Conservation (phyloP, 2,888 invertebrate genomes). For the Antheraea assamensis region DNA sequence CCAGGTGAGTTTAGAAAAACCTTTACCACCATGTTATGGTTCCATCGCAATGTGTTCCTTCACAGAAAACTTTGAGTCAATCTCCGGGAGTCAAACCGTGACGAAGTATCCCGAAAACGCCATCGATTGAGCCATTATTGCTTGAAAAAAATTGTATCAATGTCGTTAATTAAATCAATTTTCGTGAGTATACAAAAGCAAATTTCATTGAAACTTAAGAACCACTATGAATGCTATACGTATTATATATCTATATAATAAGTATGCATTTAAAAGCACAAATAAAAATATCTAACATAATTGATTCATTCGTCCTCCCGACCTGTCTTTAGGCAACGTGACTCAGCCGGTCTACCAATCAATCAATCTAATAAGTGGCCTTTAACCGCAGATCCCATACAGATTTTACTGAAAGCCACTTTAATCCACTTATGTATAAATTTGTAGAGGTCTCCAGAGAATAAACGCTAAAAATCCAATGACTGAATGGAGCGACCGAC, state of each 20-base stretch:
- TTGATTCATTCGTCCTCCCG: conserved; percentile 1
- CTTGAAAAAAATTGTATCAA: too few species aligned
- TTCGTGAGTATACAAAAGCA: too few species aligned
- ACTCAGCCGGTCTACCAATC: conserved; percentile 42
- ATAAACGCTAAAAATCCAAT: conserved; percentile 46
- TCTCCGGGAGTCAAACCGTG: too few species aligned
- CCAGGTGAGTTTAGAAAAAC: too few species aligned
- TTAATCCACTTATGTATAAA: conserved; percentile 75
- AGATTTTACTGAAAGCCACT: conserved; percentile 68
- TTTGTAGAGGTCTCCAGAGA: conserved; percentile 62
- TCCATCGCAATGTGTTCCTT: too few species aligned
- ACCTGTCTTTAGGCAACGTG: conserved; percentile 13
- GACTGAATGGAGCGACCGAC: conserved; percentile 45
- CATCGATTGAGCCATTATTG: too few species aligned
- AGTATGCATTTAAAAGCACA: background rate
- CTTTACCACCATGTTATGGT: too few species aligned
- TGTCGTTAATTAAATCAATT: too few species aligned
- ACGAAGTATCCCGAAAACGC: too few species aligned
- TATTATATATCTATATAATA: background rate
- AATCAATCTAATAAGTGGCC: conserved; percentile 63
- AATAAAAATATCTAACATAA: background rate
- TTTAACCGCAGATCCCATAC: conserved; percentile 55
- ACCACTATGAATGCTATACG: background rate
- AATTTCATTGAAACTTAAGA: background rate
- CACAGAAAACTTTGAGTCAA: too few species aligned